These are phyloP conservation scores for Drosophila cardini DNA, from an alignment of 1,140 invertebrate genomes.

Conservation along the genomic window DNA sequence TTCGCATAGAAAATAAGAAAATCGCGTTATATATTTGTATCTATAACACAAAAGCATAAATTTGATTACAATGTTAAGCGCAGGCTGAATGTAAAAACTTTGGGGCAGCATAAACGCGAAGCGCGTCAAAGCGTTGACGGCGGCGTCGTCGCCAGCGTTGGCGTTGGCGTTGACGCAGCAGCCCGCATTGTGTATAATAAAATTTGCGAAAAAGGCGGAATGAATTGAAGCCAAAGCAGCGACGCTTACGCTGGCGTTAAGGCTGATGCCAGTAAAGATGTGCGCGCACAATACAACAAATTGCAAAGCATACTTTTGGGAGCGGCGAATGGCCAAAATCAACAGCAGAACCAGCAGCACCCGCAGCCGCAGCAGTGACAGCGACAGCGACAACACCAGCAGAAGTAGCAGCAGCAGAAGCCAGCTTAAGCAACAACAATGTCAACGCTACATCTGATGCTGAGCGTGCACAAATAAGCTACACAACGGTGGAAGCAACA, in stretches of 20 bases:
- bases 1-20: constrained; percentile 4
- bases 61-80: constrained; percentile 67
- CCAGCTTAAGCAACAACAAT: constrained; percentile 54
- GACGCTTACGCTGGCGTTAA: constrained; percentile 23
- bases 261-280: constrained; percentile 60
- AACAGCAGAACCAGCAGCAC: constrained; percentile 55
- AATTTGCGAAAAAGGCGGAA: constrained; percentile 72
- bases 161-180: constrained; percentile 42
- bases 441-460: constrained; percentile 70
- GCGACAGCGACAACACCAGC: constrained; percentile 27
- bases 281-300: constrained; percentile 80
- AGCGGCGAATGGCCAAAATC: constrained; percentile 81
- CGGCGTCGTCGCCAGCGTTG: constrained; percentile 41
- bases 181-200: constrained; percentile 76
- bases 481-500: constrained; percentile 26
- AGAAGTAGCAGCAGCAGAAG: constrained; percentile 42
- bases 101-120: constrained; percentile 55
- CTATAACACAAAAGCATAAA: constrained; percentile 59
- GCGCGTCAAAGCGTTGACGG: constrained; percentile 52
- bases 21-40: constrained; percentile 42
- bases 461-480: constrained; percentile 68
- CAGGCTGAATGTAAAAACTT: constrained; percentile 74
- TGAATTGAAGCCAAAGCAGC: constrained; percentile 60
- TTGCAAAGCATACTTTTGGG: constrained; percentile 82
- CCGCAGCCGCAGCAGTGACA: constrained; percentile 35